Base-by-base conservation (phyloP, 1,140 invertebrate genomes). In the Stegodyphus mimosarum region DNA sequence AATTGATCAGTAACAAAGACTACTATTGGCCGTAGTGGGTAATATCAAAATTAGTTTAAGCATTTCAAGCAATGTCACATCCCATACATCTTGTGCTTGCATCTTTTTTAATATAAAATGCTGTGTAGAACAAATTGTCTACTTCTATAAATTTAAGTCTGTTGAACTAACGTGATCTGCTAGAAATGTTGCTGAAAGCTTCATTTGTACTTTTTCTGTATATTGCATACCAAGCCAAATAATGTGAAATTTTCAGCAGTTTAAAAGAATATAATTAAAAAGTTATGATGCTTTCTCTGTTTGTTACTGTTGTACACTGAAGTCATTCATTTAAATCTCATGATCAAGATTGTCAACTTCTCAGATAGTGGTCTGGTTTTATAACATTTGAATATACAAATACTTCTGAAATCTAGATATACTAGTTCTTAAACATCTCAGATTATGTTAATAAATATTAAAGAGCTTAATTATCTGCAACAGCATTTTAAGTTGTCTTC, bases 211-310 rank as follows among this genome's bases (percentile, higher is more conserved):
- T 73, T 86, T 33, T 86, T 81, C 78, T 81, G 74, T 86, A 76
- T 86, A 78, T 86, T 86, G 75, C 83, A 86, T 86, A 84, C 72
- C 72, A 77, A 86, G 83, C 83, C 83, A 86, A 86, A 33, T 33
- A 33, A 84, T 86, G 75, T 86, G 83, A 86, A 86, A 86, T 86
- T 86, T 86, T 86, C 83, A 86, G 75, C 74, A 86, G 83, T 86
- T 66, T 77, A 78, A 77, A 76, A 77, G 78, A 78, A 77, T 76
- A 76, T 70, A 74, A 74, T 74, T 67, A n/a, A n/a, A n/a, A n/a
- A n/a, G n/a, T n/a, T n/a, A n/a, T n/a, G 63, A 83, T 83, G 80
- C 80, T 78, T 79, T 71, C n/a, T n/a, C n/a, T n/a, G 66, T 77
- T 78, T 75, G 73, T 67, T 71, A 33, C 33, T 33, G 33, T 33